Base-by-base conservation (phyloP, 2,113 vertebrate genomes). In the Crocuta crocuta region DNA sequence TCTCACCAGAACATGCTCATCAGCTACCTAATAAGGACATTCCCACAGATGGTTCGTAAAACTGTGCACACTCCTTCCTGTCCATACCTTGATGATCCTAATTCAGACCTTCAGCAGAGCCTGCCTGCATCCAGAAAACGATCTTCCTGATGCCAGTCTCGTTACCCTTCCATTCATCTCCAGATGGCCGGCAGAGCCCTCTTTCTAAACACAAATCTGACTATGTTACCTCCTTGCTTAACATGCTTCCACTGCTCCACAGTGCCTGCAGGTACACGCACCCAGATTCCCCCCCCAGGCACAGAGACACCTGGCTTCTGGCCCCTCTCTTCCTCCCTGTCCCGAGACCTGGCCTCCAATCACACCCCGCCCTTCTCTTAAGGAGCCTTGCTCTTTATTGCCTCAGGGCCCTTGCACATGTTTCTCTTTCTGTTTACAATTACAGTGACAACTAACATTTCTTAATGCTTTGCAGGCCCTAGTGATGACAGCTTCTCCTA, bases 201-300 rank as follows among this genome's bases (percentile, higher is more conserved):
- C 63, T 88, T 87, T 48, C 53, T 28, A 68, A 87, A 82, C 16
- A 48, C 35, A 85, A 74, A 74, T 50, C n/a, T 63, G 61, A 78
- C 53, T 39, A 12, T 15, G 55, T 10, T 50, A 10, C 28, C 48
- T 50, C 23, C 68, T 66, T 11, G 53, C 23, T 68, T 43, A 50
- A 43, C 5, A 45, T 24, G 24, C 76, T 66, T 65, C 35, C 39
- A 11, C 2, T 28, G 68, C 70, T 74, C 19, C 43, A 15, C 39
- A 28, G 23, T 7, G 21, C 43, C 55, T 33, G 5, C 0, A 6
- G 70, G 28, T 39, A 33, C 8, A 35, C 0, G 10, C 17, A 53
- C 3, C 31, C 65, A 10, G 6, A 28, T 35, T 24, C 2, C 7
- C 4, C 4, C 12, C 3, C 0, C 26, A 6, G n/a, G 15, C 48